Conservation (phyloP, 2,888 invertebrate species). For the Cordilura impudica region DNA sequence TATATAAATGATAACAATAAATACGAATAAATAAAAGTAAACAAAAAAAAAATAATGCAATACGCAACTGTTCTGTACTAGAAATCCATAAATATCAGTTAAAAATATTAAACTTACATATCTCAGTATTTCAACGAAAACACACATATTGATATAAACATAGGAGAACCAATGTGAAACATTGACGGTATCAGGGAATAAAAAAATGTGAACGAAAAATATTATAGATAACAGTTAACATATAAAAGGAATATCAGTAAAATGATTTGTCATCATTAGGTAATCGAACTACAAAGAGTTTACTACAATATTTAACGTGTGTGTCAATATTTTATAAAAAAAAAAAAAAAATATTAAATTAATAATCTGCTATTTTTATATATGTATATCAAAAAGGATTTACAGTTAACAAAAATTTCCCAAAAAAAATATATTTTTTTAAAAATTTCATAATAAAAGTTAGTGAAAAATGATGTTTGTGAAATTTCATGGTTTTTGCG, state of each 20-base stretch:
- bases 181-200: slow-evolving; percentile 56
- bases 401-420: neutral
- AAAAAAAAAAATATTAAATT: neutral
- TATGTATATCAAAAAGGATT: neutral
- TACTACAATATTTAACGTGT: slow-evolving; percentile 17
- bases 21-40: slow-evolving; percentile 35
- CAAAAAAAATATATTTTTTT: slow-evolving; percentile 4
- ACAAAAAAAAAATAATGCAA: slow-evolving; percentile 19
- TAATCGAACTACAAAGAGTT: slow-evolving; percentile 61
- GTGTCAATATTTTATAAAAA: too few relatives aligned
- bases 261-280: slow-evolving; percentile 64
- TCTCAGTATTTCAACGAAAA: slow-evolving; percentile 18
- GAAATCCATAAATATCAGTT: slow-evolving; percentile 44
- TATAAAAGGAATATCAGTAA: slow-evolving; percentile 64
- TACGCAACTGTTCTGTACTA: slow-evolving; percentile 14
- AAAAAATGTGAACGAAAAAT: slow-evolving; percentile 26
- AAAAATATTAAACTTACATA: slow-evolving; percentile 32
- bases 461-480: slow-evolving; percentile 18
- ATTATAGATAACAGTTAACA: slow-evolving; percentile 60
- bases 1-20: slow-evolving; percentile 45
- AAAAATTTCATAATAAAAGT: neutral
- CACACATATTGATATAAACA: slow-evolving; percentile 20
- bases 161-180: slow-evolving; percentile 50
- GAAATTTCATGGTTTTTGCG: neutral
- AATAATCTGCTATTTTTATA: too few relatives aligned